Conservation (phyloP, 2,797 vertebrate genomes). For the Coluber constrictor region DNA sequence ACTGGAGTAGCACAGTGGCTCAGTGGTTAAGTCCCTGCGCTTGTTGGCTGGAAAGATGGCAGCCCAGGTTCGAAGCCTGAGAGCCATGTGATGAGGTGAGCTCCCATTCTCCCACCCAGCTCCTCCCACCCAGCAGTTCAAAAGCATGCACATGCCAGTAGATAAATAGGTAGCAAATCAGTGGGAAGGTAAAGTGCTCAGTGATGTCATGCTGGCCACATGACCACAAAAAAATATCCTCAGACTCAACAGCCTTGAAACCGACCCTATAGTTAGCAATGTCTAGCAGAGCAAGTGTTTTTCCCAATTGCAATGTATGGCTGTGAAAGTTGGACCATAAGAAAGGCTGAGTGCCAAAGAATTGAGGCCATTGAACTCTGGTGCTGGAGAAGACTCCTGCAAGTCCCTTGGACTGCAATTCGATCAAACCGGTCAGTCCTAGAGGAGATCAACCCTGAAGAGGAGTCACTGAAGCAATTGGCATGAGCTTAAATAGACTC, state of each 20-base stretch:
- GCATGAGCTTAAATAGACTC: too few species aligned
- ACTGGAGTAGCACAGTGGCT: background rate
- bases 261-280: background rate
- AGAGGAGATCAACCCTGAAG: too few species aligned
- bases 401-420: too few species aligned
- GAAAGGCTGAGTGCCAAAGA: too few species aligned
- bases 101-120: background rate
- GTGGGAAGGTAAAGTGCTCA: background rate
- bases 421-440: too few species aligned
- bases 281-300: background rate
- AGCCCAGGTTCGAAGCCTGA: background rate
- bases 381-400: too few species aligned
- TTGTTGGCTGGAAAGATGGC: background rate
- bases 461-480: too few species aligned
- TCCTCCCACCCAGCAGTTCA: background rate
- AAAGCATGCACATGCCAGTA: background rate
- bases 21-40: background rate
- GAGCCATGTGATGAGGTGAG: too few species aligned
- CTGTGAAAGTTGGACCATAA: too few species aligned
- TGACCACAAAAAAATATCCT: background rate
- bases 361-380: too few species aligned
- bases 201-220: background rate
- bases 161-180: background rate
- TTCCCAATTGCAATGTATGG: too few species aligned
- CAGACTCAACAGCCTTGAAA: background rate